Evolutionary conservation across 2,888 invertebrate genomes (phyloP).

Genomic region (Microchrysa polita): DNA sequence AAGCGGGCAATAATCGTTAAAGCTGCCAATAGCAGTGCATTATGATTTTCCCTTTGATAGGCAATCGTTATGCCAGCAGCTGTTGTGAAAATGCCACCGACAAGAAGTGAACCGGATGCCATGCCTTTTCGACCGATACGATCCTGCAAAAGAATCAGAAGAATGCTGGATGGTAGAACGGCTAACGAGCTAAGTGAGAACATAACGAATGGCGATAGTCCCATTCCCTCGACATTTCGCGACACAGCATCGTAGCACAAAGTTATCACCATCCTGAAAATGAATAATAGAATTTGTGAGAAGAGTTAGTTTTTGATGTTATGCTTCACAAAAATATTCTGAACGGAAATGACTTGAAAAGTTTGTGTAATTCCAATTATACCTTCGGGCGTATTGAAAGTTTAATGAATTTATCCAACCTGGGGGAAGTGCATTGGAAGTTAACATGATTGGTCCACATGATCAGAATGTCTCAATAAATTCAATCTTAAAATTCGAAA

Average conservation of each 20-base stretch:
- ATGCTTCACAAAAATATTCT: not conserved
- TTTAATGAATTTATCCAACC: not conserved
- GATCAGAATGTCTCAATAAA: too few species aligned
- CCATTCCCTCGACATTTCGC: conserved; percentile 68
- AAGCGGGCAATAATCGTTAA: conserved; percentile 68
- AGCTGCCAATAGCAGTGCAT: conserved; percentile 62
- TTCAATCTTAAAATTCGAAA: too few species aligned
- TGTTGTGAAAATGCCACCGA: conserved; percentile 68
- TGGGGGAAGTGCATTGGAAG: not conserved
- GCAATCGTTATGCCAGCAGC: conserved; percentile 64
- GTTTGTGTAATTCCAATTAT: too few species aligned
- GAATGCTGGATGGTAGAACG: conserved; percentile 69
- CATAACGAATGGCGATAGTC: conserved; percentile 68
- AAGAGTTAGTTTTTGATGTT: conserved; percentile 52
- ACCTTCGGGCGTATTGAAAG: conserved; percentile 45
- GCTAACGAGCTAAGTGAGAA: conserved; percentile 68
- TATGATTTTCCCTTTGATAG: conserved; percentile 50
- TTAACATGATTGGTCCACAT: not conserved
- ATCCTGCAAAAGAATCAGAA: conserved; percentile 63
- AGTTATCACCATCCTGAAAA: conserved; percentile 68
- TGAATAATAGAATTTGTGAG: conserved; percentile 48
- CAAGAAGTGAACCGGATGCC: conserved; percentile 67
- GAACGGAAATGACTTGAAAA: too few species aligned
- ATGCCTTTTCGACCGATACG: conserved; percentile 67
- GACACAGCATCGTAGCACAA: conserved; percentile 71